A percentile compares a stretch with the other conserved stretches of the same genome.
These are phyloP conservation scores for Campaea margaritaria DNA, from an alignment of 2,888 invertebrate species.

Conservation along the genomic window DNA sequence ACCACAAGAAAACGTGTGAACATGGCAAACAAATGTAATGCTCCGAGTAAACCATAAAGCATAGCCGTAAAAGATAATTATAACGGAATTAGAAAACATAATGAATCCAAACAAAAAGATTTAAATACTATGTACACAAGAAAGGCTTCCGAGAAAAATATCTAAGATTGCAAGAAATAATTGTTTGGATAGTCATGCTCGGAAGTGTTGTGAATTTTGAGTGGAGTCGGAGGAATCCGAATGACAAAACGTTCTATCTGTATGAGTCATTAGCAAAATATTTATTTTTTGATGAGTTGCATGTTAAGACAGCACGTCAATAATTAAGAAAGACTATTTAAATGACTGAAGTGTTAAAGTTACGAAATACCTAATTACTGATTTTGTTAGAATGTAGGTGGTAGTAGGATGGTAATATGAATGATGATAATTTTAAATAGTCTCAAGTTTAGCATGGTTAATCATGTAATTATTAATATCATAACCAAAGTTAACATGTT, in stretches of 20 bases:
- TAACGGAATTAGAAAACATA: conserved; percentile 6
- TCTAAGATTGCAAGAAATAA: background rate
- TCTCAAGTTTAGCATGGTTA: too few species aligned
- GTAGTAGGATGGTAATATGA: too few species aligned
- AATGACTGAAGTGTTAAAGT: too few species aligned
- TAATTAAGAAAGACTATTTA: background rate
- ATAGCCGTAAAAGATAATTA: conserved; percentile 6
- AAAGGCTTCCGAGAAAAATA: background rate
- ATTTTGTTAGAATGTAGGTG: too few species aligned
- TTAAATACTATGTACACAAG: background rate
- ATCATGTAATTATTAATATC: too few species aligned
- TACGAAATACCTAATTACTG: too few species aligned
- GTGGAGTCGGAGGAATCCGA: conserved; percentile 5
- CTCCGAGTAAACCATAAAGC: conserved; percentile 5
- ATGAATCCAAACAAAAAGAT: background rate
- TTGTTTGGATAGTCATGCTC: too few species aligned
- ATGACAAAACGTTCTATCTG: conserved; percentile 15
- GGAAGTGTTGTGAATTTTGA: too few species aligned
- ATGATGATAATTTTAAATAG: too few species aligned
- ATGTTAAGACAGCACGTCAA: background rate
- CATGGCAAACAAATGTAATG: conserved; percentile 13
- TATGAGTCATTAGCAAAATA: conserved; percentile 33
- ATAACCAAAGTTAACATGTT: background rate
- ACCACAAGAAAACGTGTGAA: conserved; percentile 15
- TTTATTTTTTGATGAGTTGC: conserved; percentile 22